Base-by-base conservation (phyloP, 2,888 invertebrate species). In the Xylophagus ater region DNA sequence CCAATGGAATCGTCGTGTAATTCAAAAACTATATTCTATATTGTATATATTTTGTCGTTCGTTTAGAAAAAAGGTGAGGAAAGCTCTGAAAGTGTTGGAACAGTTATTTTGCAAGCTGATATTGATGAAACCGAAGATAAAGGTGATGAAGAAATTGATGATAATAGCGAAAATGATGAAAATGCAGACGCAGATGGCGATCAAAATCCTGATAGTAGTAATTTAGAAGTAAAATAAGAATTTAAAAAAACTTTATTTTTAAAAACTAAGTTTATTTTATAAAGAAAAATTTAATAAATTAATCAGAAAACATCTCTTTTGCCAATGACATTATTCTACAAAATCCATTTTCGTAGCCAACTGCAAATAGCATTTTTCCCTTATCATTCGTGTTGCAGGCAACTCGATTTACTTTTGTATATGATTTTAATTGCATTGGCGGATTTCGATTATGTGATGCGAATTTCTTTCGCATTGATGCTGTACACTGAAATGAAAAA, bases 271-370 rank as follows among this genome's bases (percentile, higher is more conserved):
- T 9, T 9, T 8, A 8, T 8, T 23, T 23, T 23, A 23, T 6
- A 23, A 6, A 6, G 6, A 23, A 10, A 6, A 23, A 8, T 23
- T 23, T 8, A 8, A 23, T 23, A 6, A 23, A 6, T 8, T 23
- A 23, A 8, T 23, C 9, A 10, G 7, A 23, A 23, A 23, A 23
- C 23, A 6, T 23, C 23, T n/a, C n/a, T n/a, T n/a, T n/a, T n/a
- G n/a, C n/a, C n/a, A n/a, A n/a, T n/a, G n/a, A n/a, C n/a, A n/a
- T n/a, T n/a, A n/a, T n/a, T n/a, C n/a, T n/a, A n/a, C n/a, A n/a
- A 18, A 65, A 48, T 13, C 64, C 64, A 42, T 60, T 58, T 40
- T 63, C 59, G 34, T 60, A 59, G 8, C 62, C 64, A 13, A 53
- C 41, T 8, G 62, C 62, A 31, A 56, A 39, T 42, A 58, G 53